Base-by-base conservation (phyloP, 2,888 invertebrate species). In the Chaitophorus viminalis region DNA sequence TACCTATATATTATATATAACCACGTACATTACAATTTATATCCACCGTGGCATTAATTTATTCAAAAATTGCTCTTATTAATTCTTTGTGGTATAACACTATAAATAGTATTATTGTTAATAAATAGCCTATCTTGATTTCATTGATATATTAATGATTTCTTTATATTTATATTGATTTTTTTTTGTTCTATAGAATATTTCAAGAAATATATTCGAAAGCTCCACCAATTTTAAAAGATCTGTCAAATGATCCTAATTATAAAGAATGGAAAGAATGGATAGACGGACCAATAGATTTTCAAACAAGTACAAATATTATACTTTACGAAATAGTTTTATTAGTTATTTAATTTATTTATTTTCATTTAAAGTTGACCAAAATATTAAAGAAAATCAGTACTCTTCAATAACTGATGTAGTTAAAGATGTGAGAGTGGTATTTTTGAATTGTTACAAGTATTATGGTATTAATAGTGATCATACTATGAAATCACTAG, bases 391-490 rank as follows among this genome's bases (percentile, higher is more conserved):
- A 39, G 90, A 89, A 9, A 90, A 91, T 9, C 90, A 91, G 82
- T 93, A 93, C 89, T 89, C 89, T 3, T 91, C 90, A 17, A 91
- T 93, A n/a, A 91, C 91, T 60, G 92, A 92, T 76, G 91, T 93
- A 90, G 91, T 93, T 14, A 90, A 90, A 17, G 93, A 93, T 90
- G 90, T 93, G 77, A 91, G 92, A 14, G 90, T 92, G 68, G 92
- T 93, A 91, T 90, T 93, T 75, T 92, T 92, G 89, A 93, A 93
- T 89, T 92, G 92, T 90, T 93, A 92, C 89, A 91, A 92, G 29
- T 93, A 91, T 90, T 92, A 92, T 91, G 93, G 93, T 29, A 91
- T 92, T 0, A 91, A 91, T 89, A 92, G 92, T 89, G 90, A 91
- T 65, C 90, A 92, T 39, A 92, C 92, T 14, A 92, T 91, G 90